Base-by-base conservation (phyloP, 2,797 vertebrate genomes). In the Sebastiscus tertius region DNA sequence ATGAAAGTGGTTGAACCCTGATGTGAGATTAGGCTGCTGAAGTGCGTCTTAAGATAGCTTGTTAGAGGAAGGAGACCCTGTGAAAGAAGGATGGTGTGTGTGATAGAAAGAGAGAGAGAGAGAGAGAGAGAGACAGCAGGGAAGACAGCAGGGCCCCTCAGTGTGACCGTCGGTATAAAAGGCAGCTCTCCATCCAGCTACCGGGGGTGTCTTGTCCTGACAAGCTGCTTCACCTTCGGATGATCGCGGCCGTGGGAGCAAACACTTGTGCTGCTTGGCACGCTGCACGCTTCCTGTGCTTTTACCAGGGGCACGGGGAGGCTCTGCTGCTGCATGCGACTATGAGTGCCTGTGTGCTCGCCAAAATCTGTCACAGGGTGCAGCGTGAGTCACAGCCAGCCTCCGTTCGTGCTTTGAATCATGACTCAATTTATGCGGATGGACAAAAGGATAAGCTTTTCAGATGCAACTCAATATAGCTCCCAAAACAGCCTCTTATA, bases 361-460 rank as follows among this genome's bases (percentile, higher is more conserved):
- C 89, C 91, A 92, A 89, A 46, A 74, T 85, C 90, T 88, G 85
- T 91, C 83, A 81, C 77, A 56, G 87, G 86, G 71, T 74, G 86
- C 84, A 82, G 87, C 1, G 80, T 88, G 90, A 93, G 85, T 90
- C 91, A 90, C 86, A 87, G 87, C 80, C 86, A 79, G 84, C 82
- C 77, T 18, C 82, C 39, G 62, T 65, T 36, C 71, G 75, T 86
- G 87, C 87, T 90, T 84, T 86, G 88, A 92, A 93, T 92, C 83
- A 88, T 91, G 92, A 88, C 89, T 90, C 89, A 83, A 85, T 89
- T 88, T 82, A 85, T 83, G 84, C 73, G 54, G 83, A 86, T 85
- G 42, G 86, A 90, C 88, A 79, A 76, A 86, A 82, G 87, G 89
- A 88, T 83, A 80, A 87, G 86, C 87, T 83, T 80, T 81, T 85